These are phyloP conservation scores for Phenganax stokvisi DNA, from an alignment of 92 coral and sea anemone genomes.

Conservation along the genomic window DNA sequence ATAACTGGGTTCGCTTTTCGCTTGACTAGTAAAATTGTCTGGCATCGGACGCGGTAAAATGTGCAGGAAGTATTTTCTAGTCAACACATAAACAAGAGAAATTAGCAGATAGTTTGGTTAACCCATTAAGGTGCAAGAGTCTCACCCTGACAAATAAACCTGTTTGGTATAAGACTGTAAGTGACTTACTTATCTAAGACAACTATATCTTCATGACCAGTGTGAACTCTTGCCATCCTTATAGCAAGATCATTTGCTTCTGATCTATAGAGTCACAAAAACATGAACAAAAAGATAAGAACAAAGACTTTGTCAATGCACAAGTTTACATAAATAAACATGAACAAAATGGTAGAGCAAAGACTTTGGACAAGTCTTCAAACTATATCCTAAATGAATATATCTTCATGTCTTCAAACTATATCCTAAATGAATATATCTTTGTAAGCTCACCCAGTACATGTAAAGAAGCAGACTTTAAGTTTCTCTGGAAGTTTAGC, in stretches of 20 bases:
- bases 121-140: not conserved
- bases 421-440: not conserved
- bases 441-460: constrained; percentile 79
- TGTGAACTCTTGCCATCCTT: constrained; percentile 71
- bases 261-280: constrained; percentile 53
- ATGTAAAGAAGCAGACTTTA: constrained; percentile 68
- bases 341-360: no score
- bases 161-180: no score
- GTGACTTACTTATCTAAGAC: constrained; percentile 65
- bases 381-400: not conserved
- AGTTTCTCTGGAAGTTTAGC: constrained; percentile 70
- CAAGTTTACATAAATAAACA: no score
- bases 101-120: not conserved
- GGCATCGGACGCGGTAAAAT: not conserved
- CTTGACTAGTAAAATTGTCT: no score
- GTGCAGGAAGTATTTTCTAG: not conserved
- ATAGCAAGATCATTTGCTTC: constrained; percentile 98
- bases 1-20: not conserved
- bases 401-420: not conserved
- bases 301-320: no score
- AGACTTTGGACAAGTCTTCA: not conserved
- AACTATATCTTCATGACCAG: constrained; percentile 64
- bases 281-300: no score
- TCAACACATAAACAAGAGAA: not conserved
- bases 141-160: no score